A percentile compares a stretch with the other conserved stretches of the same genome.
These are phyloP conservation scores for Oconnorella tubifera DNA, from an alignment of 2,888 invertebrate species.

Conservation along the genomic window DNA sequence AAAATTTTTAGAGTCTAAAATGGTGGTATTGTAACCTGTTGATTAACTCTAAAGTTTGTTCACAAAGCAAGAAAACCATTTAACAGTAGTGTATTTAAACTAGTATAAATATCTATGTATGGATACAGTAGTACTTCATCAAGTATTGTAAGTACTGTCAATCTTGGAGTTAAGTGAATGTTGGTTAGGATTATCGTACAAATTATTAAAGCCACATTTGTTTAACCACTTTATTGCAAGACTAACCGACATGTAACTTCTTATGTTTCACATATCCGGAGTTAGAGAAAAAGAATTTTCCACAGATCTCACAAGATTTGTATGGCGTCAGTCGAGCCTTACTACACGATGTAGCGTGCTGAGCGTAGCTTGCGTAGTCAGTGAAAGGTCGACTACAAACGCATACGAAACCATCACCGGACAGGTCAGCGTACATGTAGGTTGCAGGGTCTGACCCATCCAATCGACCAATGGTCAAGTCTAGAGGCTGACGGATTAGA, in stretches of 20 bases:
- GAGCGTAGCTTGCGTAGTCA: slow-evolving; percentile 25
- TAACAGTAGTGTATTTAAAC: too few species aligned
- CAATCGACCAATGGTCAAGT: slow-evolving; percentile 26
- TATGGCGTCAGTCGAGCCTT: slow-evolving; percentile 27
- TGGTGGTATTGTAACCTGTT: too few species aligned
- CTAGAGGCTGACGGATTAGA: slow-evolving; percentile 30
- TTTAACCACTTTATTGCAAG: too few species aligned
- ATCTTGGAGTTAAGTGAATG: too few species aligned
- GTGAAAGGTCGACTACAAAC: slow-evolving; percentile 18
- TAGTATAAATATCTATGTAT: too few species aligned
- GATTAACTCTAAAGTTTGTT: too few species aligned
- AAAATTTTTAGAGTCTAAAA: too few species aligned
- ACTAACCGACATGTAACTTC: slow-evolving; percentile 26
- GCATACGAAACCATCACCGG: slow-evolving; percentile 22
- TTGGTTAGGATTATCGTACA: too few species aligned
- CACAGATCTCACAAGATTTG: slow-evolving; percentile 31
- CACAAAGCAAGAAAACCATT: too few species aligned
- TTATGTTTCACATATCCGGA: slow-evolving; percentile 35
- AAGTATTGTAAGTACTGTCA: too few species aligned
- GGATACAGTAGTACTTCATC: too few species aligned
- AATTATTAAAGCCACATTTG: too few species aligned
- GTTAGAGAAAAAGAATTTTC: slow-evolving; percentile 32
- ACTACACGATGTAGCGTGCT: slow-evolving; percentile 20
- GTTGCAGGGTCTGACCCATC: slow-evolving; percentile 18
- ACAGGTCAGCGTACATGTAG: slow-evolving; percentile 4